These are phyloP conservation scores for Homarus americanus DNA, from an alignment of 1,140 invertebrate species.

Conservation along the genomic window DNA sequence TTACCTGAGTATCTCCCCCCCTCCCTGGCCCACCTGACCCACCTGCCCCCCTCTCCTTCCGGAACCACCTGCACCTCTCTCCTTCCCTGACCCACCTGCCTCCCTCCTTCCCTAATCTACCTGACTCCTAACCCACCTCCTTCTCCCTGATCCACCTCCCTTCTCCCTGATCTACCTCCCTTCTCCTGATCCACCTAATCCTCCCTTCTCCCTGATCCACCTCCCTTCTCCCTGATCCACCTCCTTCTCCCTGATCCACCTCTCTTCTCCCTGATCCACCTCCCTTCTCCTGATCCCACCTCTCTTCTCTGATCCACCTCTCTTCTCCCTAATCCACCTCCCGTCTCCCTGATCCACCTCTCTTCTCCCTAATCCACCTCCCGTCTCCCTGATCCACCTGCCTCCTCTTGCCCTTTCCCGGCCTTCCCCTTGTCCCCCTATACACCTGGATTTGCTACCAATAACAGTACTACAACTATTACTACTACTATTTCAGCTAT, in stretches of 20 bases:
- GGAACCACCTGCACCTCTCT: too few relatives aligned
- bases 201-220: not conserved
- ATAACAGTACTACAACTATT: too few relatives aligned
- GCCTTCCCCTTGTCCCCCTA: too few relatives aligned
- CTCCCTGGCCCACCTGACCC: too few relatives aligned
- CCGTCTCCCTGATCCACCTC: not conserved
- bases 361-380: not conserved
- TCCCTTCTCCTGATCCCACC: not conserved
- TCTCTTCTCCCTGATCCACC: not conserved
- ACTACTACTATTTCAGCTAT: too few relatives aligned
- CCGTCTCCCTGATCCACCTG: not conserved
- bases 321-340: too few relatives aligned
- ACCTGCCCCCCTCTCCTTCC: too few relatives aligned
- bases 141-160: not conserved
- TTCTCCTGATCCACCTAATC: not conserved
- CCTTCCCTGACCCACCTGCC: too few relatives aligned
- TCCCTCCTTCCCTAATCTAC: too few relatives aligned
- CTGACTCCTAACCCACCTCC: too few relatives aligned
- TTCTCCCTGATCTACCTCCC: not conserved
- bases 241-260: not conserved
- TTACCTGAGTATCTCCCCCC: not conserved
- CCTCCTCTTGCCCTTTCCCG: not conserved
- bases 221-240: not conserved
- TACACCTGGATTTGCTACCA: too few relatives aligned
- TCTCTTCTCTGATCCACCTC: too few relatives aligned